Conservation (phyloP, 2,113 vertebrate genomes). For the Mastomys coucha region DNA sequence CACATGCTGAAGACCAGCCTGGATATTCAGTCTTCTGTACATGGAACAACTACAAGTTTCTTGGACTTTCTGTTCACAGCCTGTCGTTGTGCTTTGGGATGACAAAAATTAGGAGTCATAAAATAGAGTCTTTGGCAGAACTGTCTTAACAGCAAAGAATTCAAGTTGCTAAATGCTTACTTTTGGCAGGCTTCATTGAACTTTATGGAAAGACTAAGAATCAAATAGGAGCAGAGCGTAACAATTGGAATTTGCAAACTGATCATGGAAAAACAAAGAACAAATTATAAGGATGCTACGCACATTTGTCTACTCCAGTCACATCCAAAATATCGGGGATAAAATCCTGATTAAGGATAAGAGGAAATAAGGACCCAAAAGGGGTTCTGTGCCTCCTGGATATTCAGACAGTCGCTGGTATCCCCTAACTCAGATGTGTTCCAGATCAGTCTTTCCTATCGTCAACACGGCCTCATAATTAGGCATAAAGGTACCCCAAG, state of each 20-base stretch:
- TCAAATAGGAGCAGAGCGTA: too few relatives aligned
- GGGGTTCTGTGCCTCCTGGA: too few relatives aligned
- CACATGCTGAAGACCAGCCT: not conserved
- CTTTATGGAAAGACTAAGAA: not conserved
- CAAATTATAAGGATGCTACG: not conserved
- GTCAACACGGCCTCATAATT: too few relatives aligned
- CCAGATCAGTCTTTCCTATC: too few relatives aligned
- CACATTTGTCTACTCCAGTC: too few relatives aligned
- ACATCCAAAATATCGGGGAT: too few relatives aligned
- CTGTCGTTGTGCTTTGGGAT: not conserved
- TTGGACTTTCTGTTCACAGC: not conserved
- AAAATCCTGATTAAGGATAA: too few relatives aligned
- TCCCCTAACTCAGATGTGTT: too few relatives aligned
- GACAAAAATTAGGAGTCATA: not conserved
- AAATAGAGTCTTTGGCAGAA: not conserved
- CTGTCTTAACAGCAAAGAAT: not conserved
- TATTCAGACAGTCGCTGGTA: too few relatives aligned
- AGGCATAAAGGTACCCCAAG: too few relatives aligned
- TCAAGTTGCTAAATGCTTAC: not conserved
- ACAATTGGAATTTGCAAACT: not conserved
- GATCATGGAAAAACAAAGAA: not conserved
- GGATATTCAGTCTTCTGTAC: not conserved
- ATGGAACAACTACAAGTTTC: not conserved
- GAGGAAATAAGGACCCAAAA: too few relatives aligned
- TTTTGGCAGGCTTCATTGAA: not conserved